A percentile compares a stretch with the other conserved stretches of the same genome.
Conservation (phyloP, 2,113 vertebrate genomes). For the Syrrhaptes paradoxus region DNA sequence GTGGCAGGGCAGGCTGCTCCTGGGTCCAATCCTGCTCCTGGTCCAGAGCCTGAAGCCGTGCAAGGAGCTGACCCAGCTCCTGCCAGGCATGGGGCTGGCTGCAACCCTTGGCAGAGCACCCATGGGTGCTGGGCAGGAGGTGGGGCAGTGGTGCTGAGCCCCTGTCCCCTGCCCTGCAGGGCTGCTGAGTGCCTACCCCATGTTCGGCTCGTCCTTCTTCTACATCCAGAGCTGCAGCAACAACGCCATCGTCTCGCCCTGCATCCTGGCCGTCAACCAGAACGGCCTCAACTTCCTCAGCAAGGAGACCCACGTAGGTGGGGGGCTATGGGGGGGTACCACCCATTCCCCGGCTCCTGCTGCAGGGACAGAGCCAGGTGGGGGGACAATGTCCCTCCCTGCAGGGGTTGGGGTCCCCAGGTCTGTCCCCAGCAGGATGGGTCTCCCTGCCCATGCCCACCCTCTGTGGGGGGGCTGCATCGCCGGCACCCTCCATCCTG, state of each 20-base stretch:
- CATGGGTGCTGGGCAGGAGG: background rate
- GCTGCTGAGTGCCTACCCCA: slow-evolving; percentile 90
- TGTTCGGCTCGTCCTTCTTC: slow-evolving; percentile 98
- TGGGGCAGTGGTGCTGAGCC: slow-evolving; percentile 76
- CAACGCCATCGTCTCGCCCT: slow-evolving; percentile 82
- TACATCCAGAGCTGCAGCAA: slow-evolving; percentile 95
- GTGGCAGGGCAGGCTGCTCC: background rate
- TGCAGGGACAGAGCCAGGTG: background rate
- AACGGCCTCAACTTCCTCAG: slow-evolving; percentile 94
- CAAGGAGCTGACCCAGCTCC: background rate
- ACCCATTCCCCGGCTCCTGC: no score
- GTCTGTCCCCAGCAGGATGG: background rate
- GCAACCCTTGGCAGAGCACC: background rate
- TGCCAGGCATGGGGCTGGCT: background rate
- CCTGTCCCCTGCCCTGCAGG: slow-evolving; percentile 54
- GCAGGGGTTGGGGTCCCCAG: no score
- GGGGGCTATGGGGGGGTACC: background rate
- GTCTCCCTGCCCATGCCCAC: background rate
- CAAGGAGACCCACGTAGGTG: slow-evolving; percentile 91
- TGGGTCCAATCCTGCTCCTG: background rate
- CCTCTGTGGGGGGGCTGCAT: background rate
- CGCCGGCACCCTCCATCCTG: background rate
- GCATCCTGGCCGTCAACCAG: slow-evolving; percentile 92
- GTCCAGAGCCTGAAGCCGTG: background rate
- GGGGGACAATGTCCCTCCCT: background rate